A percentile compares a stretch with the other conserved stretches of the same genome.
These are phyloP conservation scores for Microcebus jonahi DNA, from an alignment of 2,113 vertebrate genomes.

Conservation along the genomic window DNA sequence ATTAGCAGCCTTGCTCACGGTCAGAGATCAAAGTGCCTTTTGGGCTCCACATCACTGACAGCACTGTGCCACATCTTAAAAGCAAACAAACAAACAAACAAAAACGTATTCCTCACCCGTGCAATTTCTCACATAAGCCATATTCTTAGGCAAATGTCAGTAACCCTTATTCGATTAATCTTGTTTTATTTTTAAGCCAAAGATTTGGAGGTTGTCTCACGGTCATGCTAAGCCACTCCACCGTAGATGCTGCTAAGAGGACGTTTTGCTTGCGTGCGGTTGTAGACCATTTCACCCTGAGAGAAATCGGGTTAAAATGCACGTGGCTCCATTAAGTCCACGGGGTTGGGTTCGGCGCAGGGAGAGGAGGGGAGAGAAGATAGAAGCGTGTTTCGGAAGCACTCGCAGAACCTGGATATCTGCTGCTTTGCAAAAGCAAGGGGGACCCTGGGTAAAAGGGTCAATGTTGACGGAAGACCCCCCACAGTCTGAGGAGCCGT, in stretches of 20 bases:
- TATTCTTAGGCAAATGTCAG: constrained; percentile 58
- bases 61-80: neutral
- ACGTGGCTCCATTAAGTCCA: neutral
- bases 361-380: no score
- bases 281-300: neutral
- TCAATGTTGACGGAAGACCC: neutral
- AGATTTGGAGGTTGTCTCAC: neutral
- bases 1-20: constrained; percentile 23
- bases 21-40: constrained; percentile 53
- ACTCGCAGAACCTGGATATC: neutral
- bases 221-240: neutral
- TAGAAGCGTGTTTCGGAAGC: accelerated
- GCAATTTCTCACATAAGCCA: constrained; percentile 9
- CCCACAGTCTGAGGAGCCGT: neutral
- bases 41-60: neutral
- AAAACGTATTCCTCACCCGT: neutral
- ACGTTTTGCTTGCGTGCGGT: accelerated
- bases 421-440: neutral
- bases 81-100: neutral
- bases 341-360: neutral
- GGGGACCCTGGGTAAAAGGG: accelerated
- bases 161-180: neutral
- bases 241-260: neutral
- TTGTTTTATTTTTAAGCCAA: constrained; percentile 13
- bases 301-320: neutral